Evolutionary conservation across 2,113 vertebrate genomes (phyloP), one percentile per base, ranked within the genome.

Genomic region (Corapipo altera): DNA sequence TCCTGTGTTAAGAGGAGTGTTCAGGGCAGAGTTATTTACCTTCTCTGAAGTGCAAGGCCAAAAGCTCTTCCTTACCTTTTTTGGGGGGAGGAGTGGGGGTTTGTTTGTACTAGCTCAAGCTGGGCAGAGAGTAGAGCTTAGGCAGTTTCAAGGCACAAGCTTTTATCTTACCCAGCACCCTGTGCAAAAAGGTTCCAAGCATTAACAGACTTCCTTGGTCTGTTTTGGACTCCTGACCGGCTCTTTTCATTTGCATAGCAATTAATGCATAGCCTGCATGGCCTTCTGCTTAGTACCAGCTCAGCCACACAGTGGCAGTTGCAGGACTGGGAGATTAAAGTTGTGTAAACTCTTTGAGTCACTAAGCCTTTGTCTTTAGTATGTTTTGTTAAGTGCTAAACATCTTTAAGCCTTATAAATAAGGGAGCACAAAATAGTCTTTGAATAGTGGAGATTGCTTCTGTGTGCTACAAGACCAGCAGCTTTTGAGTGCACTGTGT

Each of bases 361-460:
- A 95, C 64, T 66, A 43, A 91, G 18, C 35, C 46, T 90, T 85
- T 91, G 85, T 94, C 75, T 91, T 88, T 62, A 66, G 49, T 62
- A 9, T 58, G 13, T 71, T 49, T 73, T 82, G 74, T 95, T 81
- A 49, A 85, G 64, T 55, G 51, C 78, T 87, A 64, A 91, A 66
- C 35, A 41, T 86, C 79, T 74, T 83, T 84, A 93, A 89, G 78
- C 51, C 39, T 70, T 85, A n/a, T 49, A 70, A 92, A 35, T 54
- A 58, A 76, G 62, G 52, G 35, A 76, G 51, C 58, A 55, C 62
- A 43, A 39, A 73, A 77, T 15, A 73, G 59, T 58, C 66, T 84
- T 77, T 94, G 62, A 89, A 26, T 32, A 79, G 33, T 18, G 32
- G 62, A 61, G 59, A 55, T 73, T 51, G 39, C 52, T 94, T 72